phyloP scores from a whole-genome alignment of 2,797 vertebrate genomes.

The Bradypodion pumilum region DNA sequence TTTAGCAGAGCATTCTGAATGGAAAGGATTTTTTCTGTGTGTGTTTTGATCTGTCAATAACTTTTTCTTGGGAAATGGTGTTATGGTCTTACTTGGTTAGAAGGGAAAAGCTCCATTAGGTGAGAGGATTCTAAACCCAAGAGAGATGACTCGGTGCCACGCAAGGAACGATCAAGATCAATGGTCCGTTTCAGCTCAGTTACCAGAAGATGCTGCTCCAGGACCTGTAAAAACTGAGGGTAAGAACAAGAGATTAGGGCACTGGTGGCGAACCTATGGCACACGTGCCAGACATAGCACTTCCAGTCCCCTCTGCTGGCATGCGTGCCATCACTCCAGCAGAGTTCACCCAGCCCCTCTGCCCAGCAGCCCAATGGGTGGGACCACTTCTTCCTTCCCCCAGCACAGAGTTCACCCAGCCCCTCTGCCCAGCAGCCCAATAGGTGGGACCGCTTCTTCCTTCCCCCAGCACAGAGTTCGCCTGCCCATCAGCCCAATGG shows the following conservation, averaged over 20 bases:
- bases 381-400: too few species aligned
- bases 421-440: too few species aligned
- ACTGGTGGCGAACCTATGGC: too few species aligned
- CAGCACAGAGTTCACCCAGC: too few species aligned
- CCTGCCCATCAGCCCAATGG: too few species aligned
- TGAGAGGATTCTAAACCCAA: slow-evolving; percentile 78
- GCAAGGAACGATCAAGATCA: slow-evolving; percentile 61
- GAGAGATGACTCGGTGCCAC: slow-evolving; percentile 63
- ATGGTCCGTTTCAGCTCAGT: slow-evolving; percentile 77
- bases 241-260: slow-evolving; percentile 6
- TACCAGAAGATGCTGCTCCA: slow-evolving; percentile 83
- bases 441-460: too few species aligned
- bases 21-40: slow-evolving; percentile 42
- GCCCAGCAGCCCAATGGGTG: too few species aligned
- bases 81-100: slow-evolving; percentile 72
- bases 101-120: slow-evolving; percentile 78
- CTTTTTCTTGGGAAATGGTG: neutral
- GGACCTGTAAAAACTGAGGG: slow-evolving; percentile 79
- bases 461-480: too few species aligned
- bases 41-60: neutral
- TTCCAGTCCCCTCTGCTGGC: too few species aligned
- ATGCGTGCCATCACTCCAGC: too few species aligned
- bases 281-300: too few species aligned
- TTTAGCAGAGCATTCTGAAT: neutral
- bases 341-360: too few species aligned